phyloP scores from a whole-genome alignment of 2,797 vertebrate species.

The Acipenser ruthenus region DNA sequence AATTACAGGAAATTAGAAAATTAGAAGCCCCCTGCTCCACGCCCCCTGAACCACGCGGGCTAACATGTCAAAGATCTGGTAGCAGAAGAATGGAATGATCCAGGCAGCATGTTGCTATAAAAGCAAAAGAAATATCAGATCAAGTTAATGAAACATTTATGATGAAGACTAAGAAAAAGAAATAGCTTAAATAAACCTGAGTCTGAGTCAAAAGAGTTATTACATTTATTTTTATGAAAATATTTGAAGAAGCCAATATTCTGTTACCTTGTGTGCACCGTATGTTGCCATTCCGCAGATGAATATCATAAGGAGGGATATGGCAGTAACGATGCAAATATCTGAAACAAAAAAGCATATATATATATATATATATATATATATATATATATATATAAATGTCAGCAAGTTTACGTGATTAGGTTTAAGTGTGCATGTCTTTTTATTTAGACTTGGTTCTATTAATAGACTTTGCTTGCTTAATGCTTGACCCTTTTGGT shows the following conservation, averaged over 20 bases:
- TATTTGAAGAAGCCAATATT: background rate
- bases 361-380: too few relatives aligned
- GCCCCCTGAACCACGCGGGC: too few relatives aligned
- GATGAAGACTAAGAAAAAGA: background rate
- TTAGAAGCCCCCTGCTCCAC: too few relatives aligned
- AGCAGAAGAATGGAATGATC: conserved; percentile 99
- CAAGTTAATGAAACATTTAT: background rate
- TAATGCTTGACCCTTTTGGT: too few relatives aligned
- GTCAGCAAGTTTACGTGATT: too few relatives aligned
- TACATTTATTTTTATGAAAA: too few relatives aligned
- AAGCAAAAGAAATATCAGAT: conserved; percentile 21
- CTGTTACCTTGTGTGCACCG: conserved; percentile 87
- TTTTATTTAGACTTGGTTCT: too few relatives aligned
- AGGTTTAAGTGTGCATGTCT: too few relatives aligned
- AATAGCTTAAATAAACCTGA: background rate
- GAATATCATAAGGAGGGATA: conserved; percentile 94
- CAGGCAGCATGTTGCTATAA: conserved; percentile 88
- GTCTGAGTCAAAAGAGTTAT: background rate
- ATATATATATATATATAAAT: too few relatives aligned
- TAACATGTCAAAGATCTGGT: conserved; percentile 98
- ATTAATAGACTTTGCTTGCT: too few relatives aligned
- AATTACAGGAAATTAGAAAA: too few relatives aligned
- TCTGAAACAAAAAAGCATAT: conserved; percentile 56
- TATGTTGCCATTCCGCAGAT: conserved; percentile 97
- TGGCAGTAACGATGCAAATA: conserved; percentile 90